Percentiles rank a stretch among this genome's conserved stretches.
Evolutionary conservation across 2,888 invertebrate species (phyloP).

Genomic region (Acanthopleura granulata): DNA sequence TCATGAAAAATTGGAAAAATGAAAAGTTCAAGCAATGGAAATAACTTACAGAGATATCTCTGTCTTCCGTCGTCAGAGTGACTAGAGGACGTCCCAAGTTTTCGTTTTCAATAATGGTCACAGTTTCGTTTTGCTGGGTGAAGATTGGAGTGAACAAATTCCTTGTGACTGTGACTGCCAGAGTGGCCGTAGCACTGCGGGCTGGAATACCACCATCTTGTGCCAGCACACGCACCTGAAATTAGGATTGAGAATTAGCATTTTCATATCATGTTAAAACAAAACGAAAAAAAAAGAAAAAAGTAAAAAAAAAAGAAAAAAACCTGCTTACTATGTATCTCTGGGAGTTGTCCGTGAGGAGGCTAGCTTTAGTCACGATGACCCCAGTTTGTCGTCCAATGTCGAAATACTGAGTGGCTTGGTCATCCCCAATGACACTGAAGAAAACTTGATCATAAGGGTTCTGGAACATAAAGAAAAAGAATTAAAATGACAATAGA

Average conservation of each 20-base stretch:
- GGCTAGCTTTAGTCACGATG: conserved; percentile 41
- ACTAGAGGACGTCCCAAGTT: conserved; percentile 36
- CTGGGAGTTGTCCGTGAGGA: conserved; percentile 43
- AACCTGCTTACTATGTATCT: conserved; percentile 41
- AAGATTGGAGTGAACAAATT: conserved; percentile 46
- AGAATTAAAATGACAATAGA: background rate
- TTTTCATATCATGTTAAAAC: background rate
- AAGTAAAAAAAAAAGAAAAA: background rate
- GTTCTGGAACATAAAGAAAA: conserved; percentile 32
- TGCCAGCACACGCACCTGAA: conserved; percentile 53
- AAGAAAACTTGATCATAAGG: conserved; percentile 55
- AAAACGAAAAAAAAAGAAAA: background rate
- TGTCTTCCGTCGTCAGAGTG: conserved; percentile 41
- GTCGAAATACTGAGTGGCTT: conserved; percentile 50
- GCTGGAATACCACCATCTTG: conserved; percentile 56
- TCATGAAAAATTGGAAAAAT: no score
- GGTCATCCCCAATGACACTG: conserved; percentile 59
- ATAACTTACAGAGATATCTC: conserved; percentile 27
- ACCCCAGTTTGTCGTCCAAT: conserved; percentile 38
- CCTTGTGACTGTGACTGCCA: conserved; percentile 43
- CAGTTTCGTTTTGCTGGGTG: conserved; percentile 40
- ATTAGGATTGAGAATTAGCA: background rate
- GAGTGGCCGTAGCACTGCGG: conserved; percentile 44
- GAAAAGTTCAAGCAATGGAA: no score
- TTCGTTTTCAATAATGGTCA: conserved; percentile 49